These are phyloP conservation scores for Acrocephalus kingi DNA, from an alignment of 2,113 vertebrate species.

Conservation along the genomic window DNA sequence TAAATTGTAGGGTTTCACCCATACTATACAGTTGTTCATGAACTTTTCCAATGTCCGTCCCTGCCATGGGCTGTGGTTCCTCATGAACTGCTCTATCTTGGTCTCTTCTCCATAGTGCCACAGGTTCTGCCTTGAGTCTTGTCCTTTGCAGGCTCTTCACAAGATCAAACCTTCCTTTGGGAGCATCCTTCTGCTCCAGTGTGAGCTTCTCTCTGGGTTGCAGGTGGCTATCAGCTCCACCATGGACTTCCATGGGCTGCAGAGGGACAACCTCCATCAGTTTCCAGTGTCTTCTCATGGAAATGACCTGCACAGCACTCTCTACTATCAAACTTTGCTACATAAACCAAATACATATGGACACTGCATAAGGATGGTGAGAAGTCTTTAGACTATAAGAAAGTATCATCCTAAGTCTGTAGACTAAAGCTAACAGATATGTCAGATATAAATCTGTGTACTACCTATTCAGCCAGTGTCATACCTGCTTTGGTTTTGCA, in stretches of 20 bases:
- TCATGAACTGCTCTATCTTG: fast-evolving
- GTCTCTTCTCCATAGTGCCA: too few relatives aligned
- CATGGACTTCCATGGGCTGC: background rate
- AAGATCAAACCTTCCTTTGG: background rate
- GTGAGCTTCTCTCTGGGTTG: background rate
- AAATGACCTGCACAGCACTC: background rate
- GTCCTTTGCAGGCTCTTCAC: background rate
- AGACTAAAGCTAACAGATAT: background rate
- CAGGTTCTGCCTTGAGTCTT: background rate
- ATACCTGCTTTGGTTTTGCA: background rate
- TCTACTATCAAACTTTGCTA: background rate
- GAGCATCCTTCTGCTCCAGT: background rate
- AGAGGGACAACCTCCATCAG: background rate
- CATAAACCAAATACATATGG: background rate
- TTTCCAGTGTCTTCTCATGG: background rate
- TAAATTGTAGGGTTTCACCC: too few relatives aligned
- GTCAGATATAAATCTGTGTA: background rate
- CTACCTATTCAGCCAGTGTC: background rate
- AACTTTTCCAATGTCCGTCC: background rate
- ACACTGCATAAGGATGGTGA: fast-evolving
- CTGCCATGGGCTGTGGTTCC: background rate
- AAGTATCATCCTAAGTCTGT: background rate
- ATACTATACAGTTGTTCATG: fast-evolving
- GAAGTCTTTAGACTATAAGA: background rate
- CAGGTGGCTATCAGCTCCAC: fast-evolving